Evolutionary conservation across 1,140 invertebrate species (phyloP).

Genomic region (Chelonus insularis): DNA sequence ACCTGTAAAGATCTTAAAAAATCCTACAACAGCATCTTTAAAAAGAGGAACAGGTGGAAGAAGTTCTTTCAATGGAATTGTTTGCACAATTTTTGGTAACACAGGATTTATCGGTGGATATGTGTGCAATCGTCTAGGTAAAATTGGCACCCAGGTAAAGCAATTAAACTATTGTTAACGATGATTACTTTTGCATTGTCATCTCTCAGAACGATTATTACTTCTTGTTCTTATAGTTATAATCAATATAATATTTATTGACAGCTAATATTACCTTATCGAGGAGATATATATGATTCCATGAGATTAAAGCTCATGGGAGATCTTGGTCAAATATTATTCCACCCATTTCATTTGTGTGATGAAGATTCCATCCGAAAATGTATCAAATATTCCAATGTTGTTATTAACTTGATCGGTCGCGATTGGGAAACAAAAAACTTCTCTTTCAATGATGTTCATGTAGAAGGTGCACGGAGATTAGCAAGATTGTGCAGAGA

Average conservation of each 20-base stretch:
- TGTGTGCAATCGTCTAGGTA: constrained; percentile 88
- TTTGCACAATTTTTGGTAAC: constrained; percentile 95
- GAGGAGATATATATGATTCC: constrained; percentile 82
- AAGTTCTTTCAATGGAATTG: constrained; percentile 93
- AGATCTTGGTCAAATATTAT: constrained; percentile 96
- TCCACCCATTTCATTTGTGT: constrained; percentile 79
- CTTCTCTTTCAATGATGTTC: constrained; percentile 80
- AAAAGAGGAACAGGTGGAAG: constrained; percentile 91
- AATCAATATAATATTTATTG: too few species aligned
- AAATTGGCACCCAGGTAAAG: constrained; percentile 78
- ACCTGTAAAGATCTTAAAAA: constrained; percentile 47
- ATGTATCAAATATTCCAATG: constrained; percentile 92
- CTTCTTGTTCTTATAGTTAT: too few species aligned
- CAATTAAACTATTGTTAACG: too few species aligned
- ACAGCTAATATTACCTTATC: constrained; percentile 91
- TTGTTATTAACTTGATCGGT: constrained; percentile 95
- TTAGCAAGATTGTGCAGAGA: constrained; percentile 77
- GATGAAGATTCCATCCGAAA: constrained; percentile 89
- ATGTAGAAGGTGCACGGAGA: constrained; percentile 73
- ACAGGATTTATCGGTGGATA: constrained; percentile 85
- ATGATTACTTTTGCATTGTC: too few species aligned
- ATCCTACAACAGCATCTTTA: constrained; percentile 65
- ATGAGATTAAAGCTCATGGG: constrained; percentile 80
- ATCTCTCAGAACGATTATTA: too few species aligned
- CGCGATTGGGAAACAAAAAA: constrained; percentile 90